Base-by-base conservation (phyloP, 2,888 invertebrate species). In the Acleris literana region DNA sequence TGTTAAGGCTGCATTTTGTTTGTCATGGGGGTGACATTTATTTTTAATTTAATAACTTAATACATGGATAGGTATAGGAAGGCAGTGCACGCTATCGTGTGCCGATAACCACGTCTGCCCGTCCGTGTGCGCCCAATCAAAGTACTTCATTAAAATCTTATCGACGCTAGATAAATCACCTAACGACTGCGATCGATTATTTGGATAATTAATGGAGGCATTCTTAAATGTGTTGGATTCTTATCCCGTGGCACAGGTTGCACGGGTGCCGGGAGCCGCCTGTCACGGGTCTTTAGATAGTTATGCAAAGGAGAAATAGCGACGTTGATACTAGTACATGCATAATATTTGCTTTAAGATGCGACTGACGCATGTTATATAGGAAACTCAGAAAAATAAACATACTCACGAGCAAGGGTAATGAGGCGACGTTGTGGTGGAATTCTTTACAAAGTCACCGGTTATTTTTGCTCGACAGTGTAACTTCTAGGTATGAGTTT, bases 101-200 rank as follows among this genome's bases (percentile, higher is more conserved):
- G 74, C 77, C 82, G 91, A 92, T 91, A 90, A 90, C 85, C 75
- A 72, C 82, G 85, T 84, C 86, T 81, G 73, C 72, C 83, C 84
- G 88, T 88, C 86, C 85, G 76, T 87, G 90, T 82, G 87, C 86
- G 81, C 90, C 90, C 91, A 92, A 92, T 92, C 92, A 92, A 89
- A 91, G 92, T 91, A 91, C 92, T 92, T 92, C 92, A 92, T 92
- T 92, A 92, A 92, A 92, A 90, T 90, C 90, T 92, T 92, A 92
- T 92, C 92, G 88, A 83, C 85, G 83, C 86, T 88, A 92, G 92
- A 92, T 92, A 92, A 92, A 92, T 92, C 92, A 92, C 91, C 81
- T 86, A 88, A 90, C 90, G 89, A 86, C 87, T 87, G 80, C 90
- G 83, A 92, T 92, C 91, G 91, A 91, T 92, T 92, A 92, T 92